Conservation (phyloP, 2,113 vertebrate genomes). For the Caretta caretta region DNA sequence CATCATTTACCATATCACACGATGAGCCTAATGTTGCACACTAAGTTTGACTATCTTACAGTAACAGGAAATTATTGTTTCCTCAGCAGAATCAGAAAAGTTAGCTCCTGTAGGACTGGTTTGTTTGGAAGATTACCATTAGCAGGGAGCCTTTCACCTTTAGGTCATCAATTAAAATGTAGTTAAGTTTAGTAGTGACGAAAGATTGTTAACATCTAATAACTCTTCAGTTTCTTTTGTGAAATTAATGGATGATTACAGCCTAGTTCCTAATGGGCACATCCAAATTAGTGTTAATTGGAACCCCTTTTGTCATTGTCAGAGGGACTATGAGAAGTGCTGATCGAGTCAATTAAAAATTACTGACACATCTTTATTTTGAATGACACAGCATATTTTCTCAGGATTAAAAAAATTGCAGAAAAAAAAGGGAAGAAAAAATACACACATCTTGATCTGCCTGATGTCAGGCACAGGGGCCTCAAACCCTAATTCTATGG, state of each 20-base stretch:
- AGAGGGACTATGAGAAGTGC: background rate
- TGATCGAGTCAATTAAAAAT: background rate
- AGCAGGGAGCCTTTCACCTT: background rate
- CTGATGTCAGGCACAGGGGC: background rate
- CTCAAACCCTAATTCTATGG: background rate
- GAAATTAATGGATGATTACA: background rate
- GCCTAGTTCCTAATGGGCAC: background rate
- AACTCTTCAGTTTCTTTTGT: background rate
- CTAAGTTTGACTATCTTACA: background rate
- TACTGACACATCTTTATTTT: background rate
- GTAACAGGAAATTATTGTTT: background rate
- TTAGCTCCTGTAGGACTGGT: background rate
- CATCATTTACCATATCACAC: background rate
- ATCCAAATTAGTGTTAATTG: background rate
- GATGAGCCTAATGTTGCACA: background rate
- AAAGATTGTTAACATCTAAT: background rate
- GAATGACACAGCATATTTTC: background rate
- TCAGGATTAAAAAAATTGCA: background rate
- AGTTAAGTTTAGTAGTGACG: background rate
- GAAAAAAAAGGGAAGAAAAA: fast-evolving
- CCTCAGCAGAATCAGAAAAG: background rate
- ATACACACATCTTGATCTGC: background rate
- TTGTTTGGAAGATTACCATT: background rate
- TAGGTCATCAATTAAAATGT: background rate
- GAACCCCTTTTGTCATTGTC: background rate